These are phyloP conservation scores for Atrina japonica DNA, from an alignment of 2,888 invertebrate genomes.

Conservation along the genomic window DNA sequence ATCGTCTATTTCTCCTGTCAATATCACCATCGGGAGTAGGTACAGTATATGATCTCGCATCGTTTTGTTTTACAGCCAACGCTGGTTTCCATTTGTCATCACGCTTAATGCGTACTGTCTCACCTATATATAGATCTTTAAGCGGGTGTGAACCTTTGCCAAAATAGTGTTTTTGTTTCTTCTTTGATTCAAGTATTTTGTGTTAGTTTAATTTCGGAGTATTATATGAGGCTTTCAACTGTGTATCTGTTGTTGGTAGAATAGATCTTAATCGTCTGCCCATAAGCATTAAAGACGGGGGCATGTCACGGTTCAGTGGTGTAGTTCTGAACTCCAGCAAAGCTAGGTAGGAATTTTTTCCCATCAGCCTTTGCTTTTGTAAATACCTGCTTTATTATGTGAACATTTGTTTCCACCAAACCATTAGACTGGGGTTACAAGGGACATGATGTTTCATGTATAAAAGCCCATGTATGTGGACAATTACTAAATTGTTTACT, in stretches of 20 bases:
- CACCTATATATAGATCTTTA: slow-evolving; percentile 23
- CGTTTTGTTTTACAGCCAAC: background rate
- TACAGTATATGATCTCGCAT: slow-evolving; percentile 22
- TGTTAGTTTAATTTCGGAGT: background rate
- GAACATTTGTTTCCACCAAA: slow-evolving; percentile 51
- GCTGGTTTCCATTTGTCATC: slow-evolving; percentile 37
- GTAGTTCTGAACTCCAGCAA: slow-evolving; percentile 45
- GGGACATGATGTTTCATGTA: slow-evolving; percentile 46
- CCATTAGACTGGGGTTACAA: slow-evolving; percentile 53
- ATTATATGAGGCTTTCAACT: background rate
- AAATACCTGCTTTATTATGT: slow-evolving; percentile 49
- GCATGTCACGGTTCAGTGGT: slow-evolving; percentile 32
- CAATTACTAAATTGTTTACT: slow-evolving; percentile 38
- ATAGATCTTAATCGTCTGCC: slow-evolving; percentile 36
- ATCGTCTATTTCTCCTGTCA: slow-evolving; percentile 20
- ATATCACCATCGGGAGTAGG: slow-evolving; percentile 12
- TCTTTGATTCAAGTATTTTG: slow-evolving; percentile 3
- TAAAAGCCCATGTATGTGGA: slow-evolving; percentile 46
- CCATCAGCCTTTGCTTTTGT: slow-evolving; percentile 37
- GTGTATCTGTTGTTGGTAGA: slow-evolving; percentile 31
- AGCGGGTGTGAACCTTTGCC: slow-evolving; percentile 25
- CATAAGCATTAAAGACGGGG: slow-evolving; percentile 42
- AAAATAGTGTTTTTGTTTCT: slow-evolving; percentile 25
- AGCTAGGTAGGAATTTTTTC: slow-evolving; percentile 33
- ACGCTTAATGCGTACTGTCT: slow-evolving; percentile 22